Evolutionary conservation across 2,797 vertebrate species (phyloP), one percentile per base, ranked within the genome.

Genomic region (Oophaga sylvatica): DNA sequence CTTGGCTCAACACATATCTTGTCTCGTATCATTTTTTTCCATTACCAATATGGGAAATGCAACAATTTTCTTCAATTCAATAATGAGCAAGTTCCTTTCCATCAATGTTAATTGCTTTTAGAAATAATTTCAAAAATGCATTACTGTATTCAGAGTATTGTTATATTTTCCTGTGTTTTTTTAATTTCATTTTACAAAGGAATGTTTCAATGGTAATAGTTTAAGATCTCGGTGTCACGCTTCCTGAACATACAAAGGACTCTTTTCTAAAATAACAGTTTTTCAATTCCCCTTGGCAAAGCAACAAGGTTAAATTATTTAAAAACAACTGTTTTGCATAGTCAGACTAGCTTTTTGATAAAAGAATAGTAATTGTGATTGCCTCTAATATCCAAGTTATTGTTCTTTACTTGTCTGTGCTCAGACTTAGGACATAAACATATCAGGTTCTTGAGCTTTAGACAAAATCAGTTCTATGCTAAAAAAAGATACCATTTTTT

Each of bases 121-220:
- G 57, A 13, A 89, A 89, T 83, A 62, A 73, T 83, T 89, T 80
- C 9, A 89, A 89, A 83, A 71, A 87, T 86, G 80, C 84, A 81
- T 83, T 86, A 80, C 86, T 83, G 83, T 89, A 89, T 89, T 62
- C 65, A 73, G 35, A 31, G 35, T 82, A 86, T 89, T 89, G 88
- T 89, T 86, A 83, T 53, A 19, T 77, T 79, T 89, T 87, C 84
- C 75, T 83, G 80, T 83, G 67, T 53, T 5, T 65, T 80, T 87
- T 56, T 83, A 73, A 31, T 88, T 81, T 85, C 80, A 83, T 87
- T 89, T 79, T 41, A 80, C 84, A 87, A 73, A 83, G 75, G 85
- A 87, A 89, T 89, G 73, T 89, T 89, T 89, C 88, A 86, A 87
- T 89, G 75, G 84, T 79, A 79, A 89, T 86, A 86, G 88, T 89